Evolutionary conservation across 2,888 invertebrate genomes (phyloP).

Genomic region (Acanthosoma haemorrhoidale): DNA sequence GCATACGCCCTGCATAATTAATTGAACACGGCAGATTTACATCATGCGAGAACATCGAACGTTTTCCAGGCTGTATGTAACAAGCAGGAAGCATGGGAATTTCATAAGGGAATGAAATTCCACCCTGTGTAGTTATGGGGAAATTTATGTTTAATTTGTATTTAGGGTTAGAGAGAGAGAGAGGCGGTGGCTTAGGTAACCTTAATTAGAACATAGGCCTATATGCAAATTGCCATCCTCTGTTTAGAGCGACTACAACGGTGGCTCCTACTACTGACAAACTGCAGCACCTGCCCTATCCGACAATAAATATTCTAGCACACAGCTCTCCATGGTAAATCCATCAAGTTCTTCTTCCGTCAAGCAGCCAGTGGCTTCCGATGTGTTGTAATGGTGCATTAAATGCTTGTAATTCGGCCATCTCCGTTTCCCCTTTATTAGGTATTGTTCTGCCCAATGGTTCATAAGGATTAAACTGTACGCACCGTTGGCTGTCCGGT

Average conservation of each 20-base stretch:
- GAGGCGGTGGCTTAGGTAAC: background rate
- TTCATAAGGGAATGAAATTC: background rate
- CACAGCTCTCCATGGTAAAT: background rate
- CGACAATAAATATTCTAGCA: background rate
- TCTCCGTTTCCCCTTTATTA: too few species aligned
- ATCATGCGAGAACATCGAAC: too few species aligned
- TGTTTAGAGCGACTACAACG: background rate
- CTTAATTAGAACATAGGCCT: conserved; percentile 10
- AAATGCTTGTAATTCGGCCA: background rate
- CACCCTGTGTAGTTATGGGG: background rate
- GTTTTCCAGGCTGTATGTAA: background rate
- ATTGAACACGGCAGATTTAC: too few species aligned
- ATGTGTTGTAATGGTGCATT: background rate
- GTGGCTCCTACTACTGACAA: background rate
- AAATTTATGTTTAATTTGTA: conserved; percentile 14
- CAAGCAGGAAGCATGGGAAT: background rate
- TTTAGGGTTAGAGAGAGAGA: conserved; percentile 2
- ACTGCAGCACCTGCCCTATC: background rate
- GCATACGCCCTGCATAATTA: too few species aligned
- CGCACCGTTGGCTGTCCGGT: too few species aligned
- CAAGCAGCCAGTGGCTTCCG: conserved; percentile 7
- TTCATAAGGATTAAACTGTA: too few species aligned
- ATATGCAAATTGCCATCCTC: background rate
- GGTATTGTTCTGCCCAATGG: too few species aligned
- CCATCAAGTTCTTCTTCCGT: background rate